A percentile compares a stretch with the other conserved stretches of the same genome.
Conservation (phyloP, 2,888 invertebrate species). For the Callimorpha dominula region DNA sequence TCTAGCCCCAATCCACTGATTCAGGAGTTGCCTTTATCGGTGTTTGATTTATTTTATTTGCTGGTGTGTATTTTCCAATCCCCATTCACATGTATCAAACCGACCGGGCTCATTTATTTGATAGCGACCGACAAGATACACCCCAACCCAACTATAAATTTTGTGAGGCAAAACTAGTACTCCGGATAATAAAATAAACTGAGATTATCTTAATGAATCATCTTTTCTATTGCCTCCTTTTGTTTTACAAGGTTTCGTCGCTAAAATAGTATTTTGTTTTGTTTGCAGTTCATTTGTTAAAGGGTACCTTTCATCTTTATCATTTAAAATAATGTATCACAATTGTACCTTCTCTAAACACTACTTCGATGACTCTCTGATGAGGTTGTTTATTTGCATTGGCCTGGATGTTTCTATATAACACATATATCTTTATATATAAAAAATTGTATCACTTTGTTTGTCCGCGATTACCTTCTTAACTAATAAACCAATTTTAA, state of each 20-base stretch:
- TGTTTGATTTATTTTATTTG: conserved; percentile 81
- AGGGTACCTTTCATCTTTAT: background rate
- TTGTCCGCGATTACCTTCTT: no score
- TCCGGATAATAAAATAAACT: conserved; percentile 56
- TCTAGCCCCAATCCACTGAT: conserved; percentile 48
- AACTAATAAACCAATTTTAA: no score
- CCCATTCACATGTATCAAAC: conserved; percentile 85
- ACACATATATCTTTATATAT: background rate
- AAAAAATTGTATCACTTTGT: no score
- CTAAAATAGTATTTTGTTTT: conserved; percentile 7
- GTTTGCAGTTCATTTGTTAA: background rate
- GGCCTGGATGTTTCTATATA: no score
- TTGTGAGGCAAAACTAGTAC: conserved; percentile 47
- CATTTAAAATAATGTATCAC: background rate
- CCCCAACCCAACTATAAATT: conserved; percentile 63
- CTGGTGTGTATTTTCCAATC: conserved; percentile 76
- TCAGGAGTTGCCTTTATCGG: conserved; percentile 61
- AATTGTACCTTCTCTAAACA: background rate
- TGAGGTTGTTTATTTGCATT: no score
- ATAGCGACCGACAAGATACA: conserved; percentile 74
- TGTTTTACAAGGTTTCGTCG: background rate
- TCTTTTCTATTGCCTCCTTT: conserved; percentile 38
- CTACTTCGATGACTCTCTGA: background rate
- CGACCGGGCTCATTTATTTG: conserved; percentile 84
- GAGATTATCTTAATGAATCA: conserved; percentile 55